Conservation (phyloP, 2,113 vertebrate species). For the Perca schrenkii region DNA sequence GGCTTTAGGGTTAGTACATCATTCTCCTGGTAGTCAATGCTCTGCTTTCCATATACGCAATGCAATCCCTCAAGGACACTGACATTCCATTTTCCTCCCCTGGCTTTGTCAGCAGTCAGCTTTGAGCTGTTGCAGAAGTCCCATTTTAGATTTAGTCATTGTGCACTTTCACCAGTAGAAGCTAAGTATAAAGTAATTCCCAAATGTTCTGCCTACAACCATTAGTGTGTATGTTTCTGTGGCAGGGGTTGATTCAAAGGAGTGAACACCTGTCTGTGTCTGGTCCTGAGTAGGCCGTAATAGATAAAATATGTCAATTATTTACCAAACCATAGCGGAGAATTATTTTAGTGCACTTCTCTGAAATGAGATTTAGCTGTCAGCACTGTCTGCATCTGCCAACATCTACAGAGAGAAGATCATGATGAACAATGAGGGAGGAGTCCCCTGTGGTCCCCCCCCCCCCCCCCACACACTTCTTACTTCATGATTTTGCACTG, state of each 20-base stretch:
- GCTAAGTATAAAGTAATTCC: slow-evolving; percentile 57
- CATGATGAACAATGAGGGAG: slow-evolving; percentile 25
- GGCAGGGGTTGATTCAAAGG: slow-evolving; percentile 5
- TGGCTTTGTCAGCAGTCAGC: slow-evolving; percentile 61
- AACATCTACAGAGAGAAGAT: slow-evolving; percentile 45
- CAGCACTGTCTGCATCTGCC: slow-evolving; percentile 50
- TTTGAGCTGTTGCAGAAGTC: slow-evolving; percentile 70
- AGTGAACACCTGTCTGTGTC: slow-evolving; percentile 52
- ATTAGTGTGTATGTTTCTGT: slow-evolving; percentile 10
- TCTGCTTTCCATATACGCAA: slow-evolving; percentile 56
- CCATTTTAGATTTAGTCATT: slow-evolving; percentile 58
- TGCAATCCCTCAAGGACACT: slow-evolving; percentile 55
- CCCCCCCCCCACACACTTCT: background rate
- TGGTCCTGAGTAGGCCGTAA: slow-evolving; percentile 16
- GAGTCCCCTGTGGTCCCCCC: slow-evolving; percentile 32
- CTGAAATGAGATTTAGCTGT: slow-evolving; percentile 57
- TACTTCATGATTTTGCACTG: slow-evolving; percentile 58
- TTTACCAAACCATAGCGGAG: slow-evolving; percentile 40
- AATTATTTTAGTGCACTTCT: slow-evolving; percentile 40
- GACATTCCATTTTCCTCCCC: slow-evolving; percentile 53
- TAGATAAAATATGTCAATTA: slow-evolving; percentile 35
- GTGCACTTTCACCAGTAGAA: slow-evolving; percentile 28
- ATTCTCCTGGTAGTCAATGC: slow-evolving; percentile 55
- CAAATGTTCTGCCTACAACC: slow-evolving; percentile 23
- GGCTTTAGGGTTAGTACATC: slow-evolving; percentile 56